Evolutionary conservation across 2,113 vertebrate genomes (phyloP), one percentile per base, ranked within the genome.

Genomic region (Nothoprocta pentlandii): DNA sequence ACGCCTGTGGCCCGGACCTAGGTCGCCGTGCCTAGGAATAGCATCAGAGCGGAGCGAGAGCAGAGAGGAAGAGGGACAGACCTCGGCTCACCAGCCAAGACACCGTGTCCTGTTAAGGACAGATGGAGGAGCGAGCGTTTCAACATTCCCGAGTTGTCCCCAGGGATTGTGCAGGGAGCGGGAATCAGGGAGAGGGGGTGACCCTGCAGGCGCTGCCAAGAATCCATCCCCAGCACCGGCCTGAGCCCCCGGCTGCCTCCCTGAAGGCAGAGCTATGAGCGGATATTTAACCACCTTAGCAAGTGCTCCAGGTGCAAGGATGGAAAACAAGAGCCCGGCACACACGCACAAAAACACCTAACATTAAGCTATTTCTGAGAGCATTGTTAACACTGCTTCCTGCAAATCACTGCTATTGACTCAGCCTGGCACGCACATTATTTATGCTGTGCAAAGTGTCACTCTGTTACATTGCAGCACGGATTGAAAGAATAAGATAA

Each of bases 1-100:
- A 91, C 73, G 78, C 61, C 54, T 92, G 92, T 71, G 77, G 85
- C 61, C 53, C 47, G 51, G 59, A 91, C 91, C 85, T 73, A 76
- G 87, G 64, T 88, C 74, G 12, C 34, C 22, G 44, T 81, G 56
- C 94, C 94, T 94, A 86, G 85, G 80, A 92, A 92, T 53, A 96
- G 44, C 58, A 58, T 22, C 62, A 62, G 59, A 87, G 64, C 16
- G 86, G 69, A 54, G 47, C 20, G 26, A 53, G 26, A 56, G 47
- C 81, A 39, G 30, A 53, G 32, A 49, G 61, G 74, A 88, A 78
- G 80, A 73, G 87, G 16, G 34, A 77, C 28, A 81, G 61, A 80
- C 9, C 39, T 70, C 19, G 67, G 9, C 80, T 15, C 0, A 88
- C 41, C 73, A 47, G 89, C 76, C 75, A 30, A 89, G 78, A 39